Evolutionary conservation across 2,888 invertebrate species (phyloP).

Genomic region (Drosophila gaucha): DNA sequence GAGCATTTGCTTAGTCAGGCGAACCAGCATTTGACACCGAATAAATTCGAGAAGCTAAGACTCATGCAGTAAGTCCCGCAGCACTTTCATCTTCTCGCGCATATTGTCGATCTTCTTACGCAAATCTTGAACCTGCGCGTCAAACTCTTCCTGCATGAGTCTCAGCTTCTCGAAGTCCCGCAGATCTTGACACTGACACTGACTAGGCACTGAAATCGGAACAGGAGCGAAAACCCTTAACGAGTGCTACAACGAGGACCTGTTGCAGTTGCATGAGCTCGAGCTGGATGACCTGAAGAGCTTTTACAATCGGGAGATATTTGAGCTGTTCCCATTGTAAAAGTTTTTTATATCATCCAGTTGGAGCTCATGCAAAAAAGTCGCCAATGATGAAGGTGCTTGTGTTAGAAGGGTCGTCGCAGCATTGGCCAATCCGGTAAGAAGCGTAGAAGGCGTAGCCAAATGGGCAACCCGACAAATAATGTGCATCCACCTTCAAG

Average conservation of each 20-base stretch:
- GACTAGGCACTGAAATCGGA: slow-evolving; percentile 90
- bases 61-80: too few relatives aligned
- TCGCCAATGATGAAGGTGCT: slow-evolving; percentile 71
- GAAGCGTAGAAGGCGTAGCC: slow-evolving; percentile 66
- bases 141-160: too few relatives aligned
- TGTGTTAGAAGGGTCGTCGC: slow-evolving; percentile 71
- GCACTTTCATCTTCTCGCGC: too few relatives aligned
- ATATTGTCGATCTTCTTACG: too few relatives aligned
- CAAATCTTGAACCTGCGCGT: too few relatives aligned
- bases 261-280: slow-evolving; percentile 91
- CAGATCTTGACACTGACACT: slow-evolving; percentile 89
- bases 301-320: slow-evolving; percentile 88
- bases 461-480: slow-evolving; percentile 31
- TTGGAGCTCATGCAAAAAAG: too few relatives aligned
- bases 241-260: slow-evolving; percentile 91
- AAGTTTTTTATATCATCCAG: too few relatives aligned
- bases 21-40: slow-evolving; percentile 87
- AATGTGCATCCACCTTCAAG: neutral
- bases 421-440: slow-evolving; percentile 56
- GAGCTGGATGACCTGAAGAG: slow-evolving; percentile 89
- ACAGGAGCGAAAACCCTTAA: slow-evolving; percentile 86
- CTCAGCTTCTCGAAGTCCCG: too few relatives aligned
- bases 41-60: slow-evolving; percentile 87
- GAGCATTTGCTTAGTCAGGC: slow-evolving; percentile 84
- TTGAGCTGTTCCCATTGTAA: slow-evolving; percentile 86